Evolutionary conservation across 2,888 invertebrate species (phyloP), one percentile per base, ranked within the genome.

Genomic region (Trilocha varians): DNA sequence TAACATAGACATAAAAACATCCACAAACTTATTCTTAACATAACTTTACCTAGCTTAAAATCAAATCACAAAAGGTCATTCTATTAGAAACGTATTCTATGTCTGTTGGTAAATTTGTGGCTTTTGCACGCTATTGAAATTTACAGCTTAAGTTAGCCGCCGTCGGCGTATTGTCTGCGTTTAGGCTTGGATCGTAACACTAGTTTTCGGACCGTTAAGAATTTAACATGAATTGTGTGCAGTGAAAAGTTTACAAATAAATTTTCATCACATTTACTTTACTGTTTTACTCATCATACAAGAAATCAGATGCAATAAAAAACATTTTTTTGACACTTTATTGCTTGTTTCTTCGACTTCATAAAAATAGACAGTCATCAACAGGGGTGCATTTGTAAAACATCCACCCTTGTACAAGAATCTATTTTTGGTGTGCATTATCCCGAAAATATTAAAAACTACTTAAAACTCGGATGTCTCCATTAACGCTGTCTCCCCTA

Each of bases 361-460:
- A 25, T 25, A 43, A 51, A 60, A 60, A 60, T 56, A 60, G 55
- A 46, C 44, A 47, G 33, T 44, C 46, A 38, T 32, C 47, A 47
- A 54, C 59, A 60, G 11, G 25, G 25, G 50, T 53, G 65, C 62
- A 59, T 62, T 49, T 16, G 43, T 46, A 49, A 70, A 63, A 63
- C 54, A 56, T 54, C 56, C 62, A 66, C 74, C 78, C 73, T 45
- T 36, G 51, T 51, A 62, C 60, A 70, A 59, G 54, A 52, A 55
- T 74, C 77, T 83, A 79, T 80, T 79, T 75, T 59, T 63, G 57
- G 48, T 52, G 62, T 62, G 57, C 69, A 58, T 69, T 77, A 72
- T 78, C 77, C 78, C 71, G 63, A 78, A 78, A 82, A 79, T 84
- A 84, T 84, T 83, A 83, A 83, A 83, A 82, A 77, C 65, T 73